These are phyloP conservation scores for Psittacula cyanocephala DNA, from an alignment of 2,113 vertebrate species.

Conservation along the genomic window DNA sequence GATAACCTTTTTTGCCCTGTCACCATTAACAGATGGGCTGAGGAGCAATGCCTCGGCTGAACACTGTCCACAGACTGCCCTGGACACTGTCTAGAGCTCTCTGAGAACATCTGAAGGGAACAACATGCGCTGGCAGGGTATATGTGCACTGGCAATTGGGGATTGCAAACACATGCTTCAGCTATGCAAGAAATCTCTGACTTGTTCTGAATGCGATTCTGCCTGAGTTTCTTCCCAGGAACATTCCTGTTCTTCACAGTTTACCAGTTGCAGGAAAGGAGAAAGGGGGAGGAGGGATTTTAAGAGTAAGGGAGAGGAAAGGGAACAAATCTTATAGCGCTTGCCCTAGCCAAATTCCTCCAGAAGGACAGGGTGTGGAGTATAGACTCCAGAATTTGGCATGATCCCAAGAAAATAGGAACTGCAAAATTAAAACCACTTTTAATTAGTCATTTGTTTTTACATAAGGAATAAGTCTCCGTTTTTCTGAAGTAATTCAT, in stretches of 20 bases:
- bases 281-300: background rate
- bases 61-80: background rate
- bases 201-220: conserved; percentile 61
- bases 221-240: conserved; percentile 68
- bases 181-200: conserved; percentile 66
- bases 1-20: background rate
- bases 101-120: conserved; percentile 48
- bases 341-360: conserved; percentile 35
- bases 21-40: background rate
- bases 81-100: conserved; percentile 15
- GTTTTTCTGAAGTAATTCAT: conserved; percentile 3
- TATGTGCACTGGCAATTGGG: background rate
- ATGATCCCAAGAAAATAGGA: background rate
- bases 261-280: conserved; percentile 56
- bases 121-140: conserved; percentile 39
- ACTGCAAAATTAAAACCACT: conserved; percentile 32
- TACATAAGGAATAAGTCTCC: background rate
- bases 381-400: conserved; percentile 5
- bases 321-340: background rate
- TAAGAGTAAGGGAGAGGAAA: conserved; percentile 24
- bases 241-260: conserved; percentile 59
- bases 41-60: background rate
- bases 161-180: conserved; percentile 70
- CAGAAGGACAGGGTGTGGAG: conserved; percentile 45
- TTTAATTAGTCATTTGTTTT: conserved; percentile 46